phyloP scores from a whole-genome alignment of 2,888 invertebrate species.

The Urechis unicinctus region DNA sequence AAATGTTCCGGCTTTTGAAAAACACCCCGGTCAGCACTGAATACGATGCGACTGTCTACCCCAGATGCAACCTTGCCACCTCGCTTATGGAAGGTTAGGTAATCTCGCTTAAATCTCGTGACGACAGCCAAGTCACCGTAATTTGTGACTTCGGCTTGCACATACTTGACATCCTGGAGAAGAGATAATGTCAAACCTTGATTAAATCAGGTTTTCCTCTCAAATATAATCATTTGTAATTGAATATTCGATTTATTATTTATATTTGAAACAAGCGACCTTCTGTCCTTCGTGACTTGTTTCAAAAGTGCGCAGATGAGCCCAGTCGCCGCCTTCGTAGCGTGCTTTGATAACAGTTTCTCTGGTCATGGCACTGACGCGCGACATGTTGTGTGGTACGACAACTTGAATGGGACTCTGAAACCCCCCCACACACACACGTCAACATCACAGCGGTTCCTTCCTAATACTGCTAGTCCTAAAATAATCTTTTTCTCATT shows the following conservation, averaged over 20 bases:
- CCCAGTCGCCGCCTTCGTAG: slow-evolving; percentile 24
- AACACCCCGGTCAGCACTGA: slow-evolving; percentile 29
- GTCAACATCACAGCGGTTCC: too few relatives aligned
- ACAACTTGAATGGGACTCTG: slow-evolving; percentile 32
- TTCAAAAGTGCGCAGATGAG: slow-evolving; percentile 31
- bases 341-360: slow-evolving; percentile 37
- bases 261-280: slow-evolving; percentile 19
- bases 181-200: not conserved
- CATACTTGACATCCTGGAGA: slow-evolving; percentile 36
- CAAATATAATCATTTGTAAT: not conserved
- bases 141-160: slow-evolving; percentile 30
- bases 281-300: slow-evolving; percentile 34
- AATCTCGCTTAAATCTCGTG: slow-evolving; percentile 37
- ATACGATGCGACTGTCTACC: slow-evolving; percentile 36
- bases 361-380: slow-evolving; percentile 25
- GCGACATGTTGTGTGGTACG: slow-evolving; percentile 31
- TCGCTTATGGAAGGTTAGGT: slow-evolving; percentile 27
- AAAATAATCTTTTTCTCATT: too few relatives aligned
- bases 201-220: too few relatives aligned
- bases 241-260: not conserved
- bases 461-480: too few relatives aligned
- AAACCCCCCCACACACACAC: not conserved
- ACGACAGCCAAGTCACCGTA: slow-evolving; percentile 33
- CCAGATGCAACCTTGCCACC: slow-evolving; percentile 34
- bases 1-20: slow-evolving; percentile 32